A percentile compares a stretch with the other conserved stretches of the same genome.
phyloP scores from a whole-genome alignment of 2,113 vertebrate species.

The Tonatia bakeri region DNA sequence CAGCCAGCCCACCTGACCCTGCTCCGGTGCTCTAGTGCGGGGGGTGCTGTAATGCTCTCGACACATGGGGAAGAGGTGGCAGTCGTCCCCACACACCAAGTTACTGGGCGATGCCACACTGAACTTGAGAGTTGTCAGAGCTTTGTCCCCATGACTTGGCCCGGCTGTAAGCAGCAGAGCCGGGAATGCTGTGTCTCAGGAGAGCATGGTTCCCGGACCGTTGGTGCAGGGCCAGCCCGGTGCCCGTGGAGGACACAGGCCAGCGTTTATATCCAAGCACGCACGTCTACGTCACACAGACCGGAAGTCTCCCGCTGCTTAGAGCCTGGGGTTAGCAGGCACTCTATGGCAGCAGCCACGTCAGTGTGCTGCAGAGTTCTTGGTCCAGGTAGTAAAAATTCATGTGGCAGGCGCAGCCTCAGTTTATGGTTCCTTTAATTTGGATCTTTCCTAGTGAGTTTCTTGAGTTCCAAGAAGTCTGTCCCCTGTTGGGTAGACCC shows the following conservation, averaged over 20 bases:
- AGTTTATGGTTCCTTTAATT: not conserved
- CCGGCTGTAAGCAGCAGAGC: not conserved
- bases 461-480: not conserved
- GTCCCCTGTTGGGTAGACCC: not conserved
- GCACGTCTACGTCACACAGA: accelerated
- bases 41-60: not conserved
- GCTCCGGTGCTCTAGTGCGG: accelerated
- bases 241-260: not conserved
- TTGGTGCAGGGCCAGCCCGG: not conserved
- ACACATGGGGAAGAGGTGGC: accelerated
- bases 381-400: not conserved
- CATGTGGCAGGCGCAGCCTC: not conserved
- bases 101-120: accelerated
- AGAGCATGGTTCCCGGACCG: not conserved
- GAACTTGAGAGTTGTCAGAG: too few relatives aligned
- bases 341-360: accelerated
- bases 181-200: not conserved
- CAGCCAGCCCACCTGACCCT: not conserved
- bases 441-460: not conserved
- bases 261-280: not conserved
- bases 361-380: not conserved
- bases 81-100: not conserved
- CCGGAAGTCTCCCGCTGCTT: accelerated
- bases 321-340: not conserved
- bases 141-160: accelerated